Percentiles rank a stretch among this genome's conserved stretches.
Evolutionary conservation across 2,888 invertebrate species (phyloP).

Genomic region (Esperia sulphurella): DNA sequence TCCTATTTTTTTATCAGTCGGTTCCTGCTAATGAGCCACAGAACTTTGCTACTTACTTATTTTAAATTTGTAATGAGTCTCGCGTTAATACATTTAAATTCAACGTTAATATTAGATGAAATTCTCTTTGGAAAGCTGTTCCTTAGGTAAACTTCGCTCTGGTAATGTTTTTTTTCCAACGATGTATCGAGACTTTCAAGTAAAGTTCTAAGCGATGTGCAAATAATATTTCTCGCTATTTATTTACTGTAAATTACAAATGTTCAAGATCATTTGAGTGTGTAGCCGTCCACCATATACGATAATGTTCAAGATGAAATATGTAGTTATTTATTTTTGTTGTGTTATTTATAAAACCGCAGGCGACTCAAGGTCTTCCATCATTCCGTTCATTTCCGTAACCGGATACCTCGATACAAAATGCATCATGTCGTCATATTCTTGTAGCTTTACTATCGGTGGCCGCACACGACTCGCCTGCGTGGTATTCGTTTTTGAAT

Average conservation of each 20-base stretch:
- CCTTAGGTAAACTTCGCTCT: no score
- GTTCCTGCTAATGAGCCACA: slow-evolving; percentile 20
- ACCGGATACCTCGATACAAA: slow-evolving; percentile 41
- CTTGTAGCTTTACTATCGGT: not conserved
- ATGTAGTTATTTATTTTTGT: slow-evolving; percentile 13
- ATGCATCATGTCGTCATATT: slow-evolving; percentile 23
- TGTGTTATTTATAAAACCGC: slow-evolving; percentile 35
- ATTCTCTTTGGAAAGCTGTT: no score
- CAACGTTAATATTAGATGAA: no score
- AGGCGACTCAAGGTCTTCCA: slow-evolving; percentile 47
- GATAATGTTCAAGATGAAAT: slow-evolving; percentile 2
- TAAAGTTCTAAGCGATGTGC: no score
- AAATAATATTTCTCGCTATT: no score
- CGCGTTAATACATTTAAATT: not conserved
- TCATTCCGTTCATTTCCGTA: slow-evolving; percentile 58
- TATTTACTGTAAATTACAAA: not conserved
- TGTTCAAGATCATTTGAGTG: not conserved
- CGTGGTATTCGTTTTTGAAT: no score
- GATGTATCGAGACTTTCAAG: no score
- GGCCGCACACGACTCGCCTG: no score
- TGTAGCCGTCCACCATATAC: not conserved
- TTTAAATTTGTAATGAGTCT: not conserved
- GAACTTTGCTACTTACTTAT: slow-evolving; percentile 13
- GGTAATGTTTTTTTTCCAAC: no score
- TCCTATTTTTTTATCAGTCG: not conserved